A percentile compares a stretch with the other conserved stretches of the same genome.
These are phyloP conservation scores for Gasterosteus nipponicus DNA, from an alignment of 2,113 vertebrate species.

Conservation along the genomic window DNA sequence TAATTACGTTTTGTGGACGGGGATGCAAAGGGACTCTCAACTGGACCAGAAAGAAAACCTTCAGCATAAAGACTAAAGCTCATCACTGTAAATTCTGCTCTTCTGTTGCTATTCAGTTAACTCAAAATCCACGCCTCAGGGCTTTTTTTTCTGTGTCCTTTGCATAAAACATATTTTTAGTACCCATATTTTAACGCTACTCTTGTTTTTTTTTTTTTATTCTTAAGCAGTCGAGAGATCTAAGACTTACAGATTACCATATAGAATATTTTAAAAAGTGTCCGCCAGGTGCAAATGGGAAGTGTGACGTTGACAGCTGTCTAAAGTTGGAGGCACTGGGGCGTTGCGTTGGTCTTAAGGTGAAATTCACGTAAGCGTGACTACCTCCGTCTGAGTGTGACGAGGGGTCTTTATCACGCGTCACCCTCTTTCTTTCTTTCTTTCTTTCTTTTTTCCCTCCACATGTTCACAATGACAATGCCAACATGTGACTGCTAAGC, in stretches of 20 bases:
- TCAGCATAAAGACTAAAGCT: not conserved
- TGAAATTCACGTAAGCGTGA: constrained; percentile 15
- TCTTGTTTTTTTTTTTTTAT: not conserved
- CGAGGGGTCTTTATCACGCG: constrained; percentile 12
- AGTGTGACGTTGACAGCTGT: constrained; percentile 37
- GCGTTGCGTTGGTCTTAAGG: not conserved
- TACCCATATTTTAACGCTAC: not conserved
- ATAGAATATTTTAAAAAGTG: not conserved
- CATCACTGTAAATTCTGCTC: not conserved
- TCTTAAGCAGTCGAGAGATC: not conserved
- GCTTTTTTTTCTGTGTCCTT: constrained; percentile 30
- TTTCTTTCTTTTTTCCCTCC: not conserved
- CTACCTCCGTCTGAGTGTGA: constrained; percentile 7
- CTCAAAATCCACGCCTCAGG: constrained; percentile 18
- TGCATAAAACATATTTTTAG: constrained; percentile 4
- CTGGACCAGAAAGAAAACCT: not conserved
- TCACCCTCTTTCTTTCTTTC: constrained; percentile 9
- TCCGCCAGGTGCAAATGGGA: not conserved
- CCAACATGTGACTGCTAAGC: not conserved
- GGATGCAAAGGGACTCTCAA: not conserved
- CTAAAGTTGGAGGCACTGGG: constrained; percentile 17
- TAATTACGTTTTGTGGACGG: constrained; percentile 12
- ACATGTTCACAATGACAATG: not conserved
- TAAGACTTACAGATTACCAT: not conserved
- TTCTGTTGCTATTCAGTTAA: constrained; percentile 19